phyloP scores from a whole-genome alignment of 2,888 invertebrate genomes.

The Polymixis lichenea region DNA sequence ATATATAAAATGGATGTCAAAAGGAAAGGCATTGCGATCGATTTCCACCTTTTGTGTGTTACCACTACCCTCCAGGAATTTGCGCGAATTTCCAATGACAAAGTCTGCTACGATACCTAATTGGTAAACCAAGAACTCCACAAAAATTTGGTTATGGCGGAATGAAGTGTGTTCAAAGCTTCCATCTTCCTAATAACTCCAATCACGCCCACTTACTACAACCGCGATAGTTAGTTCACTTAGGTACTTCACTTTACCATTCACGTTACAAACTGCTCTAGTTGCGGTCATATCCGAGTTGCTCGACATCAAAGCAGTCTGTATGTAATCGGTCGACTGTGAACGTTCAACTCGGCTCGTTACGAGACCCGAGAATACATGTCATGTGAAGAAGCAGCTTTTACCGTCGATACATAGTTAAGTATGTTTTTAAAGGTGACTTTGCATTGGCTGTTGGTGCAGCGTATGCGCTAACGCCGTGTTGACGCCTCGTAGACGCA shows the following conservation, averaged over 20 bases:
- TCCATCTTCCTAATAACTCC: not conserved
- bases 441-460: not conserved
- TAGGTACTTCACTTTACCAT: constrained; percentile 5
- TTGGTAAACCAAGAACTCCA: not conserved
- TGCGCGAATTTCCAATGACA: no score
- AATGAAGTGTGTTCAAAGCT: not conserved
- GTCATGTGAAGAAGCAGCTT: constrained; percentile 11
- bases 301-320: constrained; percentile 38
- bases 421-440: constrained; percentile 4
- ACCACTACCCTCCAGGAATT: no score
- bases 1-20: no score
- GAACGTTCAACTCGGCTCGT: constrained; percentile 5
- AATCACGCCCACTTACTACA: not conserved
- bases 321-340: constrained; percentile 43
- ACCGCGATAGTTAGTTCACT: not conserved
- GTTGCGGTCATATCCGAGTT: constrained; percentile 19
- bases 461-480: not conserved
- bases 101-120: no score
- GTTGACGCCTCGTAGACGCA: not conserved
- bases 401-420: not conserved
- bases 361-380: not conserved
- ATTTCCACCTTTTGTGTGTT: no score
- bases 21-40: no score
- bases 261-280: constrained; percentile 22
- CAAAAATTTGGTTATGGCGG: not conserved